A percentile compares a stretch with the other conserved stretches of the same genome.
Evolutionary conservation across 2,888 invertebrate species (phyloP).

Genomic region (Andrena minutula): DNA sequence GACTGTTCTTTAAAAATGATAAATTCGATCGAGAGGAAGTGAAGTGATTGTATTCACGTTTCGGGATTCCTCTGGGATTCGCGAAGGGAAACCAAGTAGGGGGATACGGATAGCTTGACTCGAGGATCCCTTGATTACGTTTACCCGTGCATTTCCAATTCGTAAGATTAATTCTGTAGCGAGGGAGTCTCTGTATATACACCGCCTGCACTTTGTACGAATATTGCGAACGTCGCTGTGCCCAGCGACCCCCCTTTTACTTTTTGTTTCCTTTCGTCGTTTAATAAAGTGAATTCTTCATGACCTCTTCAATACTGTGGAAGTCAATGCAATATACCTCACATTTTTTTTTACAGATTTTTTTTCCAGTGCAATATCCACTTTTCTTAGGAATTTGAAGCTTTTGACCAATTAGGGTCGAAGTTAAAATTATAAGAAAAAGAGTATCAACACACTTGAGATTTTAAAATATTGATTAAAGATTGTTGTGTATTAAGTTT

Average conservation of each 20-base stretch:
- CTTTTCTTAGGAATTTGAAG: no score
- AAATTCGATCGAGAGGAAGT: not conserved
- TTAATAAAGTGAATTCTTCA: slow-evolving; percentile 61
- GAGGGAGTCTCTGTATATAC: slow-evolving; percentile 65
- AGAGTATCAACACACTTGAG: no score
- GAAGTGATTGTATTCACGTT: not conserved
- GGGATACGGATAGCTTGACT: slow-evolving; percentile 42
- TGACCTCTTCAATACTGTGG: slow-evolving; percentile 49
- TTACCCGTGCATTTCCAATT: slow-evolving; percentile 64
- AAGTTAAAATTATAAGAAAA: no score
- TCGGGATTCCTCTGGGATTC: not conserved
- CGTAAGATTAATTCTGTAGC: slow-evolving; percentile 52
- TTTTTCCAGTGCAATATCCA: no score
- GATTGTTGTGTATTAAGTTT: no score
- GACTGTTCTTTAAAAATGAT: slow-evolving; percentile 9
- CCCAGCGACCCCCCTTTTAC: slow-evolving; percentile 41
- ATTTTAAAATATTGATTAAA: no score
- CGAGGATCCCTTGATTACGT: slow-evolving; percentile 64
- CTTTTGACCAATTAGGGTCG: no score
- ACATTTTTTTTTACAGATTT: not conserved
- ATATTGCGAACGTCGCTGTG: slow-evolving; percentile 57
- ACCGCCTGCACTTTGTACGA: slow-evolving; percentile 68
- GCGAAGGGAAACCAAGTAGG: not conserved
- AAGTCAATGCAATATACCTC: not conserved
- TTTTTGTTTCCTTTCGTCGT: slow-evolving; percentile 52